phyloP scores from a whole-genome alignment of 2,888 invertebrate genomes.

The Alcis repandata region DNA sequence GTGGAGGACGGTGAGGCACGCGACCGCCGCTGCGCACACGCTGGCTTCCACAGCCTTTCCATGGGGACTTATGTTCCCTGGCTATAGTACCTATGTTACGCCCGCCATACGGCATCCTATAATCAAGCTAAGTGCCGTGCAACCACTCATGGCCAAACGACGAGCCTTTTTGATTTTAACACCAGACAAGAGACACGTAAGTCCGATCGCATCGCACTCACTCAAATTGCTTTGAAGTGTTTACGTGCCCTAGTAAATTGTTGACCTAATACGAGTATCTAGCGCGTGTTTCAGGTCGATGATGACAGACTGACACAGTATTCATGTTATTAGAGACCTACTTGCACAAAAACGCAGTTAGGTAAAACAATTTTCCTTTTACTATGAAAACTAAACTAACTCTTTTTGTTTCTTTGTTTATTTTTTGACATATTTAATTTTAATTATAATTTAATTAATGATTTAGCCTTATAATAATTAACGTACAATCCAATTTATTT shows the following conservation, averaged over 20 bases:
- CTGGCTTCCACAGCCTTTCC: conserved; percentile 54
- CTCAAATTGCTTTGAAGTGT: conserved; percentile 40
- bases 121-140: conserved; percentile 87
- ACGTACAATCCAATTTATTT: too few relatives aligned
- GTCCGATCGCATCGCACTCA: conserved; percentile 70
- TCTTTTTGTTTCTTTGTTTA: too few relatives aligned
- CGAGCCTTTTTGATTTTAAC: conserved; percentile 78
- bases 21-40: conserved; percentile 56
- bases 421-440: too few relatives aligned
- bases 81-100: conserved; percentile 40
- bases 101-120: conserved; percentile 72
- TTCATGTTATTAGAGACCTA: neutral
- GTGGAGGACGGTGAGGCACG: conserved; percentile 61
- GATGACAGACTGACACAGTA: conserved; percentile 20
- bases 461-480: too few relatives aligned
- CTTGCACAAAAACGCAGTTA: too few relatives aligned
- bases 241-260: conserved; percentile 62
- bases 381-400: too few relatives aligned
- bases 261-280: conserved; percentile 50
- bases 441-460: too few relatives aligned
- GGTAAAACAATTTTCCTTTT: too few relatives aligned
- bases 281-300: neutral
- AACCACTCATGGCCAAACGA: conserved; percentile 67
- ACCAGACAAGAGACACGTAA: conserved; percentile 60
- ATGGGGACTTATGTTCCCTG: conserved; percentile 13